Percentiles rank a stretch among this genome's conserved stretches.
Conservation (phyloP, 2,113 vertebrate species). For the Lipophrys pholis region DNA sequence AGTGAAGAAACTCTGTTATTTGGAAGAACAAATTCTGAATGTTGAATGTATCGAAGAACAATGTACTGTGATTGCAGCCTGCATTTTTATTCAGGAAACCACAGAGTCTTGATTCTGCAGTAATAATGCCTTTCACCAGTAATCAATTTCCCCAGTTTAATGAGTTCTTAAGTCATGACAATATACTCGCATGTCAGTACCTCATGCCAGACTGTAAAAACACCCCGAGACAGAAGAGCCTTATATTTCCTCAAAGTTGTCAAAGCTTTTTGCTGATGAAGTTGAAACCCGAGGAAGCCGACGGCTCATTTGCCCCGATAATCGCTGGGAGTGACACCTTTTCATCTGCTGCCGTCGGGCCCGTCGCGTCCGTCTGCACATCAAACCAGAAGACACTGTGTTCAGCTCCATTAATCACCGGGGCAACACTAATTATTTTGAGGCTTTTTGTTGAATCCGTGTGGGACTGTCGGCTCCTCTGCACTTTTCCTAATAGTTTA, state of each 20-base stretch:
- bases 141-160: too few relatives aligned
- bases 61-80: too few relatives aligned
- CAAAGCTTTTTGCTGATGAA: fast-evolving
- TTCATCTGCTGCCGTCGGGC: conserved; percentile 4
- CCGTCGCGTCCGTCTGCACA: background rate
- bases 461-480: conserved; percentile 5
- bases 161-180: too few relatives aligned
- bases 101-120: too few relatives aligned
- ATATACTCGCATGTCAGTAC: too few relatives aligned
- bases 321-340: background rate
- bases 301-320: background rate
- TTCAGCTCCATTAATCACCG: conserved; percentile 31
- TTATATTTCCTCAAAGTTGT: background rate
- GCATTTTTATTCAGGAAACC: too few relatives aligned
- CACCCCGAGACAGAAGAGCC: background rate
- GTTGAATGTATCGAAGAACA: too few relatives aligned
- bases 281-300: background rate
- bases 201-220: too few relatives aligned
- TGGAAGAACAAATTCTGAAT: too few relatives aligned
- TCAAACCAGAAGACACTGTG: conserved; percentile 25
- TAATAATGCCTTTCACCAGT: too few relatives aligned
- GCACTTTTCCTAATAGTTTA: conserved; percentile 19
- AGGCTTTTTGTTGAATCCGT: background rate
- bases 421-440: conserved; percentile 58
- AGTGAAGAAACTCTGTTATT: too few relatives aligned